Percentiles rank a stretch among this genome's conserved stretches.
phyloP scores from a whole-genome alignment of 1,140 invertebrate species.

The Ectropis grisescens region DNA sequence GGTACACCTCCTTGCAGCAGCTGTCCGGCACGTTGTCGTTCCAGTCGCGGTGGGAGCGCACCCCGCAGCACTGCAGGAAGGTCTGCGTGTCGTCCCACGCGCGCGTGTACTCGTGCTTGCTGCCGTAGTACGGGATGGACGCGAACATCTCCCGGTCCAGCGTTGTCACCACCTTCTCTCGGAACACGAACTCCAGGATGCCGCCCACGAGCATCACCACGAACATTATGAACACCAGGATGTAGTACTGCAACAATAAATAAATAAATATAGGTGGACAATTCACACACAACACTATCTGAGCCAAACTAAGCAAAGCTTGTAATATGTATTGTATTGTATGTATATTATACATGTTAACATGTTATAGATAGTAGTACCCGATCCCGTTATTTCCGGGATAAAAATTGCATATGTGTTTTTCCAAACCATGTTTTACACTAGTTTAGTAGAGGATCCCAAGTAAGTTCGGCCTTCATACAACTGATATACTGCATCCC shows the following conservation, averaged over 20 bases:
- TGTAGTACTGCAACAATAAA: conserved; percentile 83
- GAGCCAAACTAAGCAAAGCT: no score
- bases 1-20: conserved; percentile 80
- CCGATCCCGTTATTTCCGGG: no score
- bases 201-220: conserved; percentile 90
- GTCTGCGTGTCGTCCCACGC: conserved; percentile 89
- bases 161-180: conserved; percentile 79
- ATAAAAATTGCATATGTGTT: no score
- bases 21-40: conserved; percentile 80
- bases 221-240: conserved; percentile 87
- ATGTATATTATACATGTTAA: no score
- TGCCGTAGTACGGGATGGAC: conserved; percentile 80
- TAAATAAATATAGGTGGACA: no score
- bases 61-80: conserved; percentile 87
- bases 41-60: conserved; percentile 82
- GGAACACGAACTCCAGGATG: conserved; percentile 90
- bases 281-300: no score
- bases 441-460: no score
- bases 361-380: no score
- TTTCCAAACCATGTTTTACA: no score
- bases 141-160: conserved; percentile 84
- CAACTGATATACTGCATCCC: no score
- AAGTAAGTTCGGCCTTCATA: no score
- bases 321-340: no score
- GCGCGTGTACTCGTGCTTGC: conserved; percentile 75